Percentiles rank a stretch among this genome's conserved stretches.
Conservation (phyloP, 2,797 vertebrate species). For the Acrocephalus scirpaceus region DNA sequence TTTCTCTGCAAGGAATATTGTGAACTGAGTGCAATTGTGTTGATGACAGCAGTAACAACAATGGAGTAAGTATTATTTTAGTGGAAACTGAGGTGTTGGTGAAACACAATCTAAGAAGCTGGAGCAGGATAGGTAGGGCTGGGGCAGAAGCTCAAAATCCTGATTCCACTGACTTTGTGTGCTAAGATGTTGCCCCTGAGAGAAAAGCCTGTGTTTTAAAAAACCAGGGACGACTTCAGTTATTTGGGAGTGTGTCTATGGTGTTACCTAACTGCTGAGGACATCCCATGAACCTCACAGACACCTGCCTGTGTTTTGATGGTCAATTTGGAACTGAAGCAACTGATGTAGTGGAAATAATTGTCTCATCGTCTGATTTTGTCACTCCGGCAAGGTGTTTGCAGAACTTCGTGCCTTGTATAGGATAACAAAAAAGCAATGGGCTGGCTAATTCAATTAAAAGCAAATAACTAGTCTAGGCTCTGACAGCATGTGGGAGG, state of each 20-base stretch:
- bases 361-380: constrained; percentile 45
- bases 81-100: neutral
- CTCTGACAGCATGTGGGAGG: constrained; percentile 75
- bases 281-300: neutral
- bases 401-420: constrained; percentile 9
- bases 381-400: constrained; percentile 19
- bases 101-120: neutral
- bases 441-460: constrained; percentile 59
- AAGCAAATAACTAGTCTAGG: constrained; percentile 44
- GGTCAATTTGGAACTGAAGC: constrained; percentile 24
- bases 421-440: constrained; percentile 34
- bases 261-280: neutral
- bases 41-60: neutral
- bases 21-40: neutral
- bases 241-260: neutral
- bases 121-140: neutral
- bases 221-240: neutral
- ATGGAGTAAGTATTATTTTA: neutral
- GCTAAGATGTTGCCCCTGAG: neutral
- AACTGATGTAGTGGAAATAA: constrained; percentile 67
- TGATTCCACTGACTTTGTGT: neutral
- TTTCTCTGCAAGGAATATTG: neutral
- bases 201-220: neutral
- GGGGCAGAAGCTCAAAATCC: neutral
- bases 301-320: neutral